Conservation (phyloP, 2,113 vertebrate genomes). For the Halcyon senegalensis region DNA sequence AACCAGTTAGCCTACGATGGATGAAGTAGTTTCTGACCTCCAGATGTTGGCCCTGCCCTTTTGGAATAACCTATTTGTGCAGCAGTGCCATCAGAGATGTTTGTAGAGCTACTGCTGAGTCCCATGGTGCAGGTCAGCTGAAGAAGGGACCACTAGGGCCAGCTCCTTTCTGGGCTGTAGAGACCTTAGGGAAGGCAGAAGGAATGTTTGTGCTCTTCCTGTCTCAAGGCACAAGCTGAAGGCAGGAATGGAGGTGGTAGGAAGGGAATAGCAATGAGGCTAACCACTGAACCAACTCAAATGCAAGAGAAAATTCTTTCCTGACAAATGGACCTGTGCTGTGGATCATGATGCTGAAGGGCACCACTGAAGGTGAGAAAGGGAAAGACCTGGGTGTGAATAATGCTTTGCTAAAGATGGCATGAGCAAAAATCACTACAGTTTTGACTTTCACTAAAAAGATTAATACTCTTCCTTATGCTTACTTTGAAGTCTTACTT, state of each 20-base stretch:
- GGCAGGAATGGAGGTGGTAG: neutral
- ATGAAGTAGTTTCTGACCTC: neutral
- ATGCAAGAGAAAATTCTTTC: neutral
- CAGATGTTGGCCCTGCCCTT: neutral
- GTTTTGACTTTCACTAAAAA: neutral
- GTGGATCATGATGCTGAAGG: neutral
- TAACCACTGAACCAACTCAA: neutral
- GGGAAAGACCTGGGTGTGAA: neutral
- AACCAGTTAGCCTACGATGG: neutral
- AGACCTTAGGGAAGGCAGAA: neutral
- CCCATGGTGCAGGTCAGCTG: neutral
- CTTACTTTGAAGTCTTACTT: neutral
- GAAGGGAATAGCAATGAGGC: neutral
- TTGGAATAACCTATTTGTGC: neutral
- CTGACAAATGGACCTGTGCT: neutral
- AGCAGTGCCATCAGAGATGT: neutral
- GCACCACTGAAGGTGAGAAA: neutral
- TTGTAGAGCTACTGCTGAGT: neutral
- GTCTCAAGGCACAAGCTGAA: neutral
- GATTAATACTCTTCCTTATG: neutral
- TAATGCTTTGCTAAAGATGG: neutral
- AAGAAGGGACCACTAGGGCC: neutral
- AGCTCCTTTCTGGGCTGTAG: neutral
- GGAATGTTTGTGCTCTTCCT: neutral
- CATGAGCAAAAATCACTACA: neutral